These are phyloP conservation scores for Xylophagus ater DNA, from an alignment of 2,888 invertebrate species.

Conservation along the genomic window DNA sequence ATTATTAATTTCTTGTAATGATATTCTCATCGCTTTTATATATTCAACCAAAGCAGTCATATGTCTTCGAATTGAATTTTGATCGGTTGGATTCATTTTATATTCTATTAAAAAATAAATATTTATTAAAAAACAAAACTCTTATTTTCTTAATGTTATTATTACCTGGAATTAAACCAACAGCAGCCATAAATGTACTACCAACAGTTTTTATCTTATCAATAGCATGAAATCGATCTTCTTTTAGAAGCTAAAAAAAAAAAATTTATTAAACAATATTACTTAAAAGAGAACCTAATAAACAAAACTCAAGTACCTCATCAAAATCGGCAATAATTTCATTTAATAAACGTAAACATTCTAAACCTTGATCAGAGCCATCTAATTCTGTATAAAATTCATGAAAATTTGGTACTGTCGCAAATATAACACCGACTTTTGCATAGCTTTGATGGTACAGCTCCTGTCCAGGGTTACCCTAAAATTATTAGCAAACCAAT, in stretches of 20 bases:
- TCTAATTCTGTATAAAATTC: slow-evolving; percentile 90
- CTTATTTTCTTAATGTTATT: slow-evolving; percentile 18
- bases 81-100: slow-evolving; percentile 42
- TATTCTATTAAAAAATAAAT: slow-evolving; percentile 25
- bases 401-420: slow-evolving; percentile 86
- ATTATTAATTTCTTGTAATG: slow-evolving; percentile 76
- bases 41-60: slow-evolving; percentile 79
- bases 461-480: slow-evolving; percentile 60
- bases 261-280: slow-evolving; percentile 12
- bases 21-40: slow-evolving; percentile 78
- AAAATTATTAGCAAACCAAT: slow-evolving; percentile 31
- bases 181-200: slow-evolving; percentile 87
- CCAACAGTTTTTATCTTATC: slow-evolving; percentile 93
- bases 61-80: slow-evolving; percentile 50
- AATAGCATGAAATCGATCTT: slow-evolving; percentile 74
- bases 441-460: slow-evolving; percentile 88
- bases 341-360: slow-evolving; percentile 76
- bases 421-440: slow-evolving; percentile 83
- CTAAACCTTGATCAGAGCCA: slow-evolving; percentile 84
- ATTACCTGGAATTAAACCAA: slow-evolving; percentile 76
- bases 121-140: slow-evolving; percentile 1
- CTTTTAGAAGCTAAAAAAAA: slow-evolving; percentile 56
- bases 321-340: slow-evolving; percentile 92
- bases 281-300: neutral
- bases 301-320: slow-evolving; percentile 49